Evolutionary conservation across 2,888 invertebrate genomes (phyloP), one percentile per base, ranked within the genome.

Genomic region (Cerastis rubricosa): DNA sequence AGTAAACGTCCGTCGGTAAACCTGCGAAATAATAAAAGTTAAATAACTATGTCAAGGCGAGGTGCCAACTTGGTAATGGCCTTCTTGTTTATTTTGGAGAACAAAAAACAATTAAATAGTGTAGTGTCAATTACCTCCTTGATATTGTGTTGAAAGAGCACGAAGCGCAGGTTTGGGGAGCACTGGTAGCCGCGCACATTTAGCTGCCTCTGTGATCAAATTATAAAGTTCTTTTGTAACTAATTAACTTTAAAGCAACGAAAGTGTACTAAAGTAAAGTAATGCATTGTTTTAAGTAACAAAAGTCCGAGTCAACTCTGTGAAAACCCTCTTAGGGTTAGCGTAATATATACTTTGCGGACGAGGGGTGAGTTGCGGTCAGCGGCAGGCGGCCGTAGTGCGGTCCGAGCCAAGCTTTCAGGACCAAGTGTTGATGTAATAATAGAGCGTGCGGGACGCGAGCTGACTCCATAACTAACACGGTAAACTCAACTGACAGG

Each of bases 61-160:
- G 81, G 71, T 80, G 84, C 59, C 73, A 76, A 90, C 83, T 90
- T 87, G 71, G 71, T 85, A 90, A 88, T 82, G 85, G 86, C 71
- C 63, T 78, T 69, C 45, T 80, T 84, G 76, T 88, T 85, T 90
- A 81, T 91, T 89, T 88, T 83, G 72, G 65, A 81, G 75, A 88
- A 86, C 22, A 78, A 87, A 89, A 90, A 82, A 76, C 85, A 90
- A 92, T 92, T 91, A 91, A 92, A 92, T 49, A 45, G 74, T 74
- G 75, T 47, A 80, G 71, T 40, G 74, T 51, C 87, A 88, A 92
- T 73, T 97, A 99, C 99, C 97, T 98, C 98, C 96, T 98, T 98
- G 95, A 98, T 98, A 96, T 98, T 98, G 97, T 98, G 98, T 96
- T 98, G 98, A 96, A 99, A 98, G 91, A 99, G 97, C 93, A 99